Percentiles rank a stretch among this genome's conserved stretches.
These are phyloP conservation scores for Serranus cabrilla DNA, from an alignment of 2,797 vertebrate species.

Conservation along the genomic window DNA sequence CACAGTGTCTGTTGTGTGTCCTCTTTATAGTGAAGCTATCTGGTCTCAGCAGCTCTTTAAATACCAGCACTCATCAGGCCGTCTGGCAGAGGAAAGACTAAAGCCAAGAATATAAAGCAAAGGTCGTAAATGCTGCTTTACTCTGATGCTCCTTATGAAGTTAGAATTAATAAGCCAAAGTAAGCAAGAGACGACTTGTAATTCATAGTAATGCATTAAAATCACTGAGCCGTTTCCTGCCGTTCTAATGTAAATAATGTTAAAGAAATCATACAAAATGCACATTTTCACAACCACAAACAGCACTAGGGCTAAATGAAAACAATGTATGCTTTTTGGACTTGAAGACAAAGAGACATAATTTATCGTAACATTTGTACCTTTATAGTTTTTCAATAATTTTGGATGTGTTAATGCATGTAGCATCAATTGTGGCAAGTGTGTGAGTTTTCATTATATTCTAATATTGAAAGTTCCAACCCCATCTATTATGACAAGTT, in stretches of 20 bases:
- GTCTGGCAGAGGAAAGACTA: constrained; percentile 36
- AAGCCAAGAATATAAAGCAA: constrained; percentile 40
- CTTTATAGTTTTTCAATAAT: too few species aligned
- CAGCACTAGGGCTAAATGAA: not conserved
- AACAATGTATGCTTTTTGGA: not conserved
- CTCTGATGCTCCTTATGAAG: not conserved
- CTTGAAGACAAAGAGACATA: too few species aligned
- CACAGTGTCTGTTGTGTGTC: constrained; percentile 33
- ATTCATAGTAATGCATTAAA: not conserved
- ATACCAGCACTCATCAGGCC: constrained; percentile 71
- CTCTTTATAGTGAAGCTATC: constrained; percentile 41
- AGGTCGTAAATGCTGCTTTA: constrained; percentile 32
- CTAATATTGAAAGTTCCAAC: too few species aligned
- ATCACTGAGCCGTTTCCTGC: not conserved
- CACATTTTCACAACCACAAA: too few species aligned
- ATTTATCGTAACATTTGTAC: too few species aligned
- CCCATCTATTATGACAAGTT: too few species aligned
- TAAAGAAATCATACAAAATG: too few species aligned
- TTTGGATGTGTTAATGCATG: too few species aligned
- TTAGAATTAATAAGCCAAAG: constrained; percentile 9
- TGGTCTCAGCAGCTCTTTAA: constrained; percentile 57
- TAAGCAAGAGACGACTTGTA: not conserved
- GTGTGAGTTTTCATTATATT: too few species aligned
- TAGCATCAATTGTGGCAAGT: too few species aligned
- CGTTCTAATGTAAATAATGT: too few species aligned